Base-by-base conservation (phyloP, 2,113 vertebrate genomes). In the Tapirus terrestris region DNA sequence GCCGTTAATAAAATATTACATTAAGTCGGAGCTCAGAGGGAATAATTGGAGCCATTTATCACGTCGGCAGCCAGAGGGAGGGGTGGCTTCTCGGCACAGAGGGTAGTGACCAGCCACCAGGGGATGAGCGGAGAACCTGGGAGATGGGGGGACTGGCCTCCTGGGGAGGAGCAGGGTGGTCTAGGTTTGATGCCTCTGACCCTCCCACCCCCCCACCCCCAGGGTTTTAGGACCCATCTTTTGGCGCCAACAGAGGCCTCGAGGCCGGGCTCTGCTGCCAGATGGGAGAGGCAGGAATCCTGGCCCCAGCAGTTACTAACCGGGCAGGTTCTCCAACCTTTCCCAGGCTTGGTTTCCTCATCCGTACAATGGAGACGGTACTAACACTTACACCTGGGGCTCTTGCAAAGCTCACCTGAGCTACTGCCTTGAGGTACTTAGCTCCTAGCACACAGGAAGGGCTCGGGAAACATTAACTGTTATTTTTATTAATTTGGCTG, bases 1-100 rank as follows among this genome's bases (percentile, higher is more conserved):
- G 94, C 98, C 98, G 98, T 99, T 99, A 99, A 99, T 99, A 98
- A 99, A 99, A 98, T 97, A 98, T 98, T 97, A 73, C 96, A 98
- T 99, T 98, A 98, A 98, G 98, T 97, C 97, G 43, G 97, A 94
- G 91, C 98, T 98, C 76, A 16, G 91, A 97, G 97, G 96, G 82
- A 75, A 97, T 98, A 98, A 99, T 99, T 98, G 98, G 98, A 98
- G 95, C 97, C 98, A 98, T 99, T 98, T 98, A 97, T 99, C 98
- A 98, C 0, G 3, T 93, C 94, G 95, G 60, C 36, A 90, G 95
- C 96, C 89, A 88, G 97, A 96, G 89, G 77, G 96, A 89, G 70
- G 51, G 96, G 75, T 89, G 0, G 33, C 18, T 97, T 1, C 0
- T 72, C 58, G 89, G 97, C 75, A 61, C 17, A 31, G 67, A 68